Conservation (phyloP, 2,113 vertebrate species). For the Callipepla californica region DNA sequence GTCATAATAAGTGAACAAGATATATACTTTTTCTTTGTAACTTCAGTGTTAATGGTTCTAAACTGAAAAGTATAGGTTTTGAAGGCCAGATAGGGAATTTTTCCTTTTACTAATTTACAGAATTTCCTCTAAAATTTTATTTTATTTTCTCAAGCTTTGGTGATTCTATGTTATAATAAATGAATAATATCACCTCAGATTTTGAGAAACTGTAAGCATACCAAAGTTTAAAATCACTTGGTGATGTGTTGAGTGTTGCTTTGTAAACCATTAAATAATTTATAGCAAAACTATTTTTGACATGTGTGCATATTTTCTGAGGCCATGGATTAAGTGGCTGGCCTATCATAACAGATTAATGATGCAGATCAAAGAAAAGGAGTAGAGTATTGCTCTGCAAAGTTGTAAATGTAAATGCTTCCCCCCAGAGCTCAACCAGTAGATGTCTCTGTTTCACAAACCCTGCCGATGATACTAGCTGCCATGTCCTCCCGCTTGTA, state of each 20-base stretch:
- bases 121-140: background rate
- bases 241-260: background rate
- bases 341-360: constrained; percentile 57
- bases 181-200: constrained; percentile 29
- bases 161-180: constrained; percentile 19
- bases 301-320: constrained; percentile 40
- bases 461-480: background rate
- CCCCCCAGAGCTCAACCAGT: constrained; percentile 49
- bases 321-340: constrained; percentile 50
- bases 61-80: background rate
- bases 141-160: background rate
- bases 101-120: background rate
- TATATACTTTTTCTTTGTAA: background rate
- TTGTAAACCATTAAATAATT: constrained; percentile 63
- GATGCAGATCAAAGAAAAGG: constrained; percentile 51
- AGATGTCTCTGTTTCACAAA: constrained; percentile 76
- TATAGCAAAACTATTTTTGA: constrained; percentile 52
- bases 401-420: background rate
- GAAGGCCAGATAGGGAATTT: background rate
- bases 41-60: background rate
- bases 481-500: background rate
- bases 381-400: background rate
- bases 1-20: background rate
- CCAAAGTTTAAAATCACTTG: constrained; percentile 40
- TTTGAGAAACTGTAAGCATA: constrained; percentile 28